Base-by-base conservation (phyloP, 1,140 invertebrate genomes). In the Bombus cullumanus region DNA sequence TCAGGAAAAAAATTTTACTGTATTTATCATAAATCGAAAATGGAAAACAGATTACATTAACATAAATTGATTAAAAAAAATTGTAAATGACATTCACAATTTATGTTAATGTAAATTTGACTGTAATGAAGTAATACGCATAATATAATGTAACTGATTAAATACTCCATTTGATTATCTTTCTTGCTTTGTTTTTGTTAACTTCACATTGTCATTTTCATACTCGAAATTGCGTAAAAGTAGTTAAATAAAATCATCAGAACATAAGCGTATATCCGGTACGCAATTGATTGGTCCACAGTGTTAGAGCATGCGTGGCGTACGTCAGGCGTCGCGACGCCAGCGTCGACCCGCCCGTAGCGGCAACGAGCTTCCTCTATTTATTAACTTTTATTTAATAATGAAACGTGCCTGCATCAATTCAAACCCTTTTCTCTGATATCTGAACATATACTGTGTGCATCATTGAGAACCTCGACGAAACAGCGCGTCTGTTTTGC, bases 231-330 rank as follows among this genome's bases (percentile, higher is more conserved):
- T 84, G 37, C 64, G 28, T 59, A 84, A 87, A 68, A 66, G 31
- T 43, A 59, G 43, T 69, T 53, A n/a, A 89, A 62, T 68, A 66
- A 79, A 57, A 87, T 28, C 57, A 47, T 53, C 59, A 68, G 57
- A 72, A 72, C 43, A 72, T 85, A 62, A 69, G 62, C 22, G 43
- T 39, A 22, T n/a, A 34, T 53, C 28, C 12, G 28, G 31, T 28
- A 66, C 71, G 62, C 86, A 87, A 89, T 87, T 83, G 89, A 90
- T 90, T 84, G 75, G 74, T 86, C 64, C 22, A 10, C 41, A 8
- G 22, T 34, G 37, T 34, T 71, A 28, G 89, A 85, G 89, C 89
- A 81, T 91, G 90, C 90, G 90, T 90, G 64, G 13, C 39, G 43
- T 12, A 66, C 3, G 15, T 2, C 73, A 59, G 79, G 82, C 85